Percentiles rank a stretch among this genome's conserved stretches.
These are phyloP conservation scores for Desmodus rotundus DNA, from an alignment of 2,113 vertebrate genomes.

Conservation along the genomic window DNA sequence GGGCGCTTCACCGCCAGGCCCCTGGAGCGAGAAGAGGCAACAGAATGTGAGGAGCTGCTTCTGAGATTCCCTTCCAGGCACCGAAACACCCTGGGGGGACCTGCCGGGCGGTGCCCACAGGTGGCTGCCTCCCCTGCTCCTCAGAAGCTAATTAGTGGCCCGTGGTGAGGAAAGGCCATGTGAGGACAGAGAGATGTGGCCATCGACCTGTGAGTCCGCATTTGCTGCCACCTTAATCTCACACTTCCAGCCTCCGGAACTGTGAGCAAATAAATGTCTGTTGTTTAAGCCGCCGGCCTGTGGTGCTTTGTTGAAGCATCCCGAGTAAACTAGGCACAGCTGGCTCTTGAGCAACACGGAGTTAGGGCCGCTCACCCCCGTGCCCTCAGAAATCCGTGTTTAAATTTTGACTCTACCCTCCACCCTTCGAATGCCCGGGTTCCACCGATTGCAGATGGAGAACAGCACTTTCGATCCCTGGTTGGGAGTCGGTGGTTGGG, in stretches of 20 bases:
- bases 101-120: neutral
- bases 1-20: neutral
- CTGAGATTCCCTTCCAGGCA: neutral
- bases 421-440: neutral
- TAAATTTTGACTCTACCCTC: neutral
- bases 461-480: neutral
- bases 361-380: neutral
- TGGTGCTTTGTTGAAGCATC: neutral
- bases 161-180: neutral
- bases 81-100: neutral
- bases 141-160: neutral
- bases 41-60: neutral
- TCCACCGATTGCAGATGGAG: neutral
- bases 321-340: neutral
- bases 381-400: neutral
- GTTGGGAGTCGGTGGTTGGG: neutral
- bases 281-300: neutral
- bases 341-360: neutral
- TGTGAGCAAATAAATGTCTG: neutral
- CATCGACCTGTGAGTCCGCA: neutral
- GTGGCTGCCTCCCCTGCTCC: neutral
- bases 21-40: neutral
- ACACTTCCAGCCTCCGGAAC: neutral
- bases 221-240: neutral
- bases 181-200: neutral